A percentile compares a stretch with the other conserved stretches of the same genome.
Conservation (phyloP, 2,888 invertebrate species). For the Amblyteles armatorius region DNA sequence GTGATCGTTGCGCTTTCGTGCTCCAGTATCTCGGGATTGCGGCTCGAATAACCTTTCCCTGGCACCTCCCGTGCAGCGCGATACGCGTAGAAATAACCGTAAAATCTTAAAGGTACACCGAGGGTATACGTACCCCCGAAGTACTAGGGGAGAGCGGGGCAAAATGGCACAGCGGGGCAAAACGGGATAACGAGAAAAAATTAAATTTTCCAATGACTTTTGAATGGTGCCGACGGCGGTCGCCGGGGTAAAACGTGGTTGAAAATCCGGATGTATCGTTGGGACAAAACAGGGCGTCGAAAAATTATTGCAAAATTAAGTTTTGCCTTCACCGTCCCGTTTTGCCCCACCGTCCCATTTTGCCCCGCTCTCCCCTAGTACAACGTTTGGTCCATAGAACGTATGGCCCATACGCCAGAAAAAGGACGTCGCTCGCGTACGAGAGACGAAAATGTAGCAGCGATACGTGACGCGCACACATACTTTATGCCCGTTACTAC, state of each 20-base stretch:
- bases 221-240: too few species aligned
- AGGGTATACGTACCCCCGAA: constrained; percentile 38
- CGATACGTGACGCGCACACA: not conserved
- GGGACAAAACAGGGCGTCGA: too few species aligned
- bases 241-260: too few species aligned
- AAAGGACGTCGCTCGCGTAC: not conserved
- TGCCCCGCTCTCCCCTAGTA: not conserved
- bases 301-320: too few species aligned
- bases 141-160: not conserved
- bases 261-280: too few species aligned
- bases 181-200: too few species aligned
- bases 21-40: constrained; percentile 12
- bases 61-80: constrained; percentile 24
- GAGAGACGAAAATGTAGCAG: not conserved
- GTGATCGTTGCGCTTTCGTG: not conserved
- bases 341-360: too few species aligned
- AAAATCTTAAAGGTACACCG: constrained; percentile 75
- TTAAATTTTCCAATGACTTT: too few species aligned
- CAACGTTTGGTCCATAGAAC: constrained; percentile 48
- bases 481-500: not conserved
- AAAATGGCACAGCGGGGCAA: too few species aligned
- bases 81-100: constrained; percentile 74
- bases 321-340: too few species aligned
- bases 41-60: not conserved
- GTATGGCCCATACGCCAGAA: constrained; percentile 55